Conservation (phyloP, 2,888 invertebrate species). For the Macaria liturata region DNA sequence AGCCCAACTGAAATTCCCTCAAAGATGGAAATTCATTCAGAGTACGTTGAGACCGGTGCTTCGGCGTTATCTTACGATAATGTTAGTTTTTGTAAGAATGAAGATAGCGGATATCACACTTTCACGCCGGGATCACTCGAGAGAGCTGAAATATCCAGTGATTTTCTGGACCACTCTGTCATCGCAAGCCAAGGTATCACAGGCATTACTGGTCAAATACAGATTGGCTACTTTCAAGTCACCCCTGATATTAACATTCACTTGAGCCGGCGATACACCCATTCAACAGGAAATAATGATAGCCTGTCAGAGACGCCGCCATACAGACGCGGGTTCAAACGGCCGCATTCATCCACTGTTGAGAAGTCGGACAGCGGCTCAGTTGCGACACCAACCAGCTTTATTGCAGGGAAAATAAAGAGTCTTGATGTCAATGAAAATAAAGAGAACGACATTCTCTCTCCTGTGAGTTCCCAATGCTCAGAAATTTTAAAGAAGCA, state of each 20-base stretch:
- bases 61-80: conserved; percentile 55
- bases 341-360: conserved; percentile 53
- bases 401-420: conserved; percentile 68
- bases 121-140: conserved; percentile 69
- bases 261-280: conserved; percentile 39
- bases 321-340: conserved; percentile 60
- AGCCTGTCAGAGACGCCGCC: conserved; percentile 51
- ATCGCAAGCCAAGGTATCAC: conserved; percentile 43
- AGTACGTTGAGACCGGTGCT: conserved; percentile 54
- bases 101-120: conserved; percentile 77
- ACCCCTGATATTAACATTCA: conserved; percentile 49
- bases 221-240: conserved; percentile 44
- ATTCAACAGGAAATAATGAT: conserved; percentile 33
- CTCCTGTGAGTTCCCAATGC: conserved; percentile 34
- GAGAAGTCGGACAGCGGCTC: conserved; percentile 46
- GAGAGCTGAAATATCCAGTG: conserved; percentile 58
- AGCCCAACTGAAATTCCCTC: conserved; percentile 18
- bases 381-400: conserved; percentile 67
- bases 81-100: conserved; percentile 58
- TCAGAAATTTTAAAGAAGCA: conserved; percentile 37
- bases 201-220: conserved; percentile 49
- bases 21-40: conserved; percentile 64
- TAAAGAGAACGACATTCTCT: conserved; percentile 46
- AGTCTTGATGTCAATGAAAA: conserved; percentile 66
- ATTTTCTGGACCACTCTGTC: conserved; percentile 52